Evolutionary conservation across 2,113 vertebrate species (phyloP).

Genomic region (Microtus oregoni): DNA sequence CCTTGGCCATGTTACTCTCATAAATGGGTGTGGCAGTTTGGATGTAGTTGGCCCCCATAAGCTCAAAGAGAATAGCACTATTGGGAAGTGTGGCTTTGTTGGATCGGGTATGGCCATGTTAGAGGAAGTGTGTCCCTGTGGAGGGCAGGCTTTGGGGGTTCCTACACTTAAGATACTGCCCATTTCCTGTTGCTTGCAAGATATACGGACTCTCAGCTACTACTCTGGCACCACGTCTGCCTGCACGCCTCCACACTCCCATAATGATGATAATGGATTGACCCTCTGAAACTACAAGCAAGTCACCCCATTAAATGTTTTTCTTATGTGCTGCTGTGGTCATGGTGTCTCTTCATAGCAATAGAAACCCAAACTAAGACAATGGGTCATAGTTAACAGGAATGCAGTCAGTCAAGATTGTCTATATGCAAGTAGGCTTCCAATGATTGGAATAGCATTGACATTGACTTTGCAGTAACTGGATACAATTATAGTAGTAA

Average conservation of each 20-base stretch:
- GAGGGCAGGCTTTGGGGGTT: not conserved
- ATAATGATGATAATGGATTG: not conserved
- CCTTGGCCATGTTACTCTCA: not conserved
- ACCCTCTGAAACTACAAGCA: not conserved
- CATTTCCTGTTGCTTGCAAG: not conserved
- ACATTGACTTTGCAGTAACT: not conserved
- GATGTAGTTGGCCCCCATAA: not conserved
- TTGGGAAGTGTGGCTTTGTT: not conserved
- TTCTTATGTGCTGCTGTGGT: not conserved
- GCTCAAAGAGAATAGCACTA: not conserved
- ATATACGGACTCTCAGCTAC: not conserved
- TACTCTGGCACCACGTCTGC: not conserved
- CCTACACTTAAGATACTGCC: not conserved
- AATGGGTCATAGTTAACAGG: not conserved
- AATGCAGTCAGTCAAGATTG: not conserved
- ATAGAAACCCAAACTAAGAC: not conserved
- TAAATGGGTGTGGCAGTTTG: not conserved
- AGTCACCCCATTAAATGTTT: not conserved
- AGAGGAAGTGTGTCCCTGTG: not conserved
- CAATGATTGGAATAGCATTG: not conserved
- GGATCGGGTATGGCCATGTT: not conserved
- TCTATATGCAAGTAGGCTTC: not conserved
- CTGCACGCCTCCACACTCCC: not conserved
- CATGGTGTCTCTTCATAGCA: not conserved
- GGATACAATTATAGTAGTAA: not conserved